These are phyloP conservation scores for Cotesia glomerata DNA, from an alignment of 1,140 invertebrate genomes.

Conservation along the genomic window DNA sequence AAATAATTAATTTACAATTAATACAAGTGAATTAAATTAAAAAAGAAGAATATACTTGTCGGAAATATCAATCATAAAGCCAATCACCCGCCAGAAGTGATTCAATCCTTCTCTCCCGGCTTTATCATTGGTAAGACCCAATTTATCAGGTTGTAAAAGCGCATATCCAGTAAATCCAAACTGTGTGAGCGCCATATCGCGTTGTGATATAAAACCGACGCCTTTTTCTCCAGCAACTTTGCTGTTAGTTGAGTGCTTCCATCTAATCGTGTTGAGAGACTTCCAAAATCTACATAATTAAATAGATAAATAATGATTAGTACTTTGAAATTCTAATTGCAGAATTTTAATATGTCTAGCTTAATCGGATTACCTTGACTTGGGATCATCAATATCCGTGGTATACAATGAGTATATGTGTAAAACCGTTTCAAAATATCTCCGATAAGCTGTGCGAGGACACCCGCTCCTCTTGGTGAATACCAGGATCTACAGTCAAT, in stretches of 20 bases:
- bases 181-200: slow-evolving; percentile 81
- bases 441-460: slow-evolving; percentile 68
- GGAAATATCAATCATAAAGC: slow-evolving; percentile 77
- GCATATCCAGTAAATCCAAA: slow-evolving; percentile 82
- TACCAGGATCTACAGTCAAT: slow-evolving; percentile 61
- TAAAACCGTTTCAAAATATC: slow-evolving; percentile 71
- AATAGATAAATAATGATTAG: background rate
- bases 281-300: slow-evolving; percentile 50
- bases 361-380: slow-evolving; percentile 53
- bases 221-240: slow-evolving; percentile 47
- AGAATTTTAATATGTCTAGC: background rate
- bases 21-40: background rate
- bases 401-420: slow-evolving; percentile 73
- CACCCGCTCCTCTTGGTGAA: slow-evolving; percentile 69
- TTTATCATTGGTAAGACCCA: slow-evolving; percentile 65
- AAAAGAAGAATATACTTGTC: slow-evolving; percentile 65
- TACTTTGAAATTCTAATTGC: background rate
- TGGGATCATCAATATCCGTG: slow-evolving; percentile 64
- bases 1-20: background rate
- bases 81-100: slow-evolving; percentile 83
- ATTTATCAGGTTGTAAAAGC: slow-evolving; percentile 66
- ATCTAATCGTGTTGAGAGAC: slow-evolving; percentile 69
- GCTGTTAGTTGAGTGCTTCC: slow-evolving; percentile 66
- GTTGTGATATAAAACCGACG: slow-evolving; percentile 65
- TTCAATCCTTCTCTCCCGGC: slow-evolving; percentile 70